Evolutionary conservation across 1,140 invertebrate species (phyloP), one percentile per base, ranked within the genome.

Genomic region (Nymphalis io): DNA sequence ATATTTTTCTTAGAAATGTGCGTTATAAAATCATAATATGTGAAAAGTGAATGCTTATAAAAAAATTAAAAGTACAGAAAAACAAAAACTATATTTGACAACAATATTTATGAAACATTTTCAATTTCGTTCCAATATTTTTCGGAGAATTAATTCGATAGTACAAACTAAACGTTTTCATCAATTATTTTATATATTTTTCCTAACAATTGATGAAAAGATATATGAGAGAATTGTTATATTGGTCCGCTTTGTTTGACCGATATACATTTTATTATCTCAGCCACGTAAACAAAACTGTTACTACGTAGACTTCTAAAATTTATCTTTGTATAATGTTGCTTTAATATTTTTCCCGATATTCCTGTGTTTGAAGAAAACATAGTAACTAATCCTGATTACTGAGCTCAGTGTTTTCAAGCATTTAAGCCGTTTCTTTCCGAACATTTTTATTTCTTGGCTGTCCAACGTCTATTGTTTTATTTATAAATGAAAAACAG

Each of bases 211-310:
- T 53, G 20, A 21, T 53, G 10, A 53, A 53, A 12, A 16, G 0
- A 53, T 21, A 53, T 21, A 40, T 15, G 11, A 44, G 21, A 44
- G 23, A 39, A 38, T 67, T 51, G 18, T 61, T 39, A 53, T 59
- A 18, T 53, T 46, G 44, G 42, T n/a, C 5, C 12, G 20, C 60
- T 38, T 16, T 53, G 27, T 55, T 40, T n/a, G 60, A 55, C 21
- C 60, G 18, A 55, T 64, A 64, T 70, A 63, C 42, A 70, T 60
- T 63, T 70, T 64, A 70, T 63, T 70, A 64, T 23, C 55, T 46
- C 33, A 27, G 68, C 13, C 21, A 40, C 68, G 68, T 70, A 70
- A 70, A 70, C 68, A 70, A 70, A 23, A 23, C 60, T 33, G 20
- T n/a, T 68, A 40, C 18, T 70, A 23, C 38, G 18, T n/a, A n/a